phyloP scores from a whole-genome alignment of 37 sponge, comb jelly and placozoan species.

The Amphimedon queenslandica region DNA sequence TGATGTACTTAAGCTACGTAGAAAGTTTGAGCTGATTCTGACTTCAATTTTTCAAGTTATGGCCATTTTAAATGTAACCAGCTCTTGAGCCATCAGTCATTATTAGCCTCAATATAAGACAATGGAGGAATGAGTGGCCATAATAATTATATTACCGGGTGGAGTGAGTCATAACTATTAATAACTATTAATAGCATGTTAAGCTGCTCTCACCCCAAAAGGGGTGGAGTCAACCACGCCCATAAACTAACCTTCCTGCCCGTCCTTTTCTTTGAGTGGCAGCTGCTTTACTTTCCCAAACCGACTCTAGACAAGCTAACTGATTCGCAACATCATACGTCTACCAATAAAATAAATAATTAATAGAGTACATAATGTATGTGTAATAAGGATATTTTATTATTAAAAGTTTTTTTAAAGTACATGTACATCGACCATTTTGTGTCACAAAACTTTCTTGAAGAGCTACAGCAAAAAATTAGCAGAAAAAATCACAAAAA shows the following conservation, averaged over 20 bases:
- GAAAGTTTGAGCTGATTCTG: too few species aligned
- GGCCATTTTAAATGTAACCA: too few species aligned
- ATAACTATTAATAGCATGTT: neutral
- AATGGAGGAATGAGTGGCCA: too few species aligned
- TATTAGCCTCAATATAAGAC: too few species aligned
- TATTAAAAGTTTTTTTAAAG: too few species aligned
- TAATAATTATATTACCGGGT: neutral
- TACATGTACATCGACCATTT: too few species aligned
- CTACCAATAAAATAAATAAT: slow-evolving; percentile 7
- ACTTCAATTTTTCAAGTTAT: too few species aligned
- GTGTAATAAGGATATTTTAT: too few species aligned
- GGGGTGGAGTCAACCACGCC: too few species aligned
- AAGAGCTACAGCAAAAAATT: neutral
- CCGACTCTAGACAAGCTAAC: slow-evolving; percentile 64
- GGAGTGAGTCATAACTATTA: neutral
- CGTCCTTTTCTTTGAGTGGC: slow-evolving; percentile 82
- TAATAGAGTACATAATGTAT: neutral
- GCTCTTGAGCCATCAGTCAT: too few species aligned
- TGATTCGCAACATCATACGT: slow-evolving; percentile 58
- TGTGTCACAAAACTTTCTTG: too few species aligned
- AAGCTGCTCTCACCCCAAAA: neutral
- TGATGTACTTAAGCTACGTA: too few species aligned
- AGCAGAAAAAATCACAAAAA: neutral
- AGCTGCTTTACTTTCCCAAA: slow-evolving; percentile 81
- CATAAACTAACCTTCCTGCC: slow-evolving; percentile 80